Evolutionary conservation across 2,888 invertebrate species (phyloP), one percentile per base, ranked within the genome.

Genomic region (Drosophila cognata): DNA sequence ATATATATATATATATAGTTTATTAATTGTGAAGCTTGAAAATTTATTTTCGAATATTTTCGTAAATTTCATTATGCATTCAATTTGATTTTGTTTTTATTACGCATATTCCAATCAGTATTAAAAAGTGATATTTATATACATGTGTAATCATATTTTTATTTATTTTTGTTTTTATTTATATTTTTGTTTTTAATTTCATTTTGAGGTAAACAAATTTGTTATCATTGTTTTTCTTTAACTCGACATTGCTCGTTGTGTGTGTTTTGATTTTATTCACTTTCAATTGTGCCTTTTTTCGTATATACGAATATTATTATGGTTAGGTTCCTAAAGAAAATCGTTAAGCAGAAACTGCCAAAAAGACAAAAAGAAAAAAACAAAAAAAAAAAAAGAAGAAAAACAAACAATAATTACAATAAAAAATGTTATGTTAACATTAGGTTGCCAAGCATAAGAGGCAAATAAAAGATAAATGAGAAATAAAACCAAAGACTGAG

Each of bases 401-500:
- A 25, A 55, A 38, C 4, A 46, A 46, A 58, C 21, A 55, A 25
- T 21, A 58, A 52, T 57, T 25, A 29, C 10, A 13, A 52, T 16
- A 16, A 25, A 4, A 31, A 52, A 51, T 53, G 31, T 66, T 57
- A 41, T 43, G 7, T 41, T 35, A 31, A 1, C 18, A 13, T 28
- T 59, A 67, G 57, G 57, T 72, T 72, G 72, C 29, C 52, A 58
- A 78, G 58, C 36, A 52, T 5, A 55, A 53, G 56, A 58, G 48
- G 50, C 36, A 52, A 48, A 52, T 55, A 41, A 75, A 53, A 53
- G 16, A 43, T 41, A 50, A 46, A 29, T 33, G 48, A 38, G 38
- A 65, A 59, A 21, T 48, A 28, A 70, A 56, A 60, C 31, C 58
- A 77, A 84, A 84, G 84, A 84, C 84, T 84, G 87, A 84, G 75